Base-by-base conservation (phyloP, 2,888 invertebrate genomes). In the Blera fallax region DNA sequence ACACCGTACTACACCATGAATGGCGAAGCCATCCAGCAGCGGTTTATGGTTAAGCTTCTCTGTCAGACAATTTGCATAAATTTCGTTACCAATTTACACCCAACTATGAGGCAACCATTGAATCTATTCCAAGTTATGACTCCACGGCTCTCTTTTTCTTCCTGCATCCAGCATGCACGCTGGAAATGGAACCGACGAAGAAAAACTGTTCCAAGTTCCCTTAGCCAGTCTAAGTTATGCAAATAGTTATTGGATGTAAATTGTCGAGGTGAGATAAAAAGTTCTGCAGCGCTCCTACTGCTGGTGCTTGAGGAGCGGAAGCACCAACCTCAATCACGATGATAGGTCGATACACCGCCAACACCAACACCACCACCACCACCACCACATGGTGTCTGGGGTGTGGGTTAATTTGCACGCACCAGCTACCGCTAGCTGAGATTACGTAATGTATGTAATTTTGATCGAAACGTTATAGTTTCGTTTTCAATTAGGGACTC, bases 201-300 rank as follows among this genome's bases (percentile, higher is more conserved):
- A 52, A 65, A 37, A 69, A 69, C 79, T 56, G 64, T 69, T 64
- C 7, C 74, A 60, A 74, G 64, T 65, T 73, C 48, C 67, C 48
- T 77, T 72, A 18, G 45, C 67, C 43, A n/a, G 54, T n/a, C 62
- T 83, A 79, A 84, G 74, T 84, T 84, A 84, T 84, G 84, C 84
- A 84, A 84, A 84, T 84, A 84, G 84, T 80, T 84, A 80, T 84
- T 80, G 84, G 70, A 84, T 84, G 84, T 84, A 84, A 79, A 84
- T 84, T 69, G 79, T 84, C 69, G 69, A 76, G 74, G 56, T 70
- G 84, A 84, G 79, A 80, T 79, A 84, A 56, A 10, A 56, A 34
- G 11, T 8, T 32, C 16, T 2, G 62, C 18, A n/a, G n/a, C 29
- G 54, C 27, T 69, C 11, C 29, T 24, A 14, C 37, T 32, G 60